Evolutionary conservation across 1,140 invertebrate species (phyloP).

Genomic region (Atta cephalotes): DNA sequence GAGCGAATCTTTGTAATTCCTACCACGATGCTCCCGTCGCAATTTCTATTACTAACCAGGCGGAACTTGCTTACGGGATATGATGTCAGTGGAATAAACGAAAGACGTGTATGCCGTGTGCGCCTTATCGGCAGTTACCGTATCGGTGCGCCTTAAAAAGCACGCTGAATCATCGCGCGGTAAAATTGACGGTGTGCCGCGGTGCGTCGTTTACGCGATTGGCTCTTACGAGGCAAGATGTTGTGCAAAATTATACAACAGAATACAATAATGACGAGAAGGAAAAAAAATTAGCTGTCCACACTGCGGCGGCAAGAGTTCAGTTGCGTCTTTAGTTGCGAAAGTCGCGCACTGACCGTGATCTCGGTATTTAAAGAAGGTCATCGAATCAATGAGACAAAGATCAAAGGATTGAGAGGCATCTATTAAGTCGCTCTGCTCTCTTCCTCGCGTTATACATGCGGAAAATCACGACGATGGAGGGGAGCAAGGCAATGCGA

Average conservation of each 20-base stretch:
- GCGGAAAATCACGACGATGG: conserved; percentile 66
- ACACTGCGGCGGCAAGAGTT: background rate
- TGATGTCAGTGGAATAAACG: conserved; percentile 47
- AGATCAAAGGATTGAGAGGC: conserved; percentile 55
- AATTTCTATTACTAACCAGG: conserved; percentile 27
- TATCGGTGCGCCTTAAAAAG: conserved; percentile 58
- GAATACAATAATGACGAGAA: background rate
- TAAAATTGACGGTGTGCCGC: conserved; percentile 42
- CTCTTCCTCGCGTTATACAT: conserved; percentile 49
- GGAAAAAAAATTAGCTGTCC: background rate
- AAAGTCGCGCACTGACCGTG: background rate
- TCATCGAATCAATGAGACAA: conserved; percentile 60
- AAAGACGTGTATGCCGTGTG: conserved; percentile 8
- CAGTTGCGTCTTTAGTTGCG: background rate
- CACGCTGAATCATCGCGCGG: conserved; percentile 52
- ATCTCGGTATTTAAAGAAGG: conserved; percentile 17
- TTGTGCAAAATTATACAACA: conserved; percentile 1
- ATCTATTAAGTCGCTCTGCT: conserved; percentile 55
- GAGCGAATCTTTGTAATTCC: background rate
- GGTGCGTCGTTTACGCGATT: background rate
- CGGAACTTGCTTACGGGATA: conserved; percentile 51
- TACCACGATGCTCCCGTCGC: background rate
- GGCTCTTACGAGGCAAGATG: background rate
- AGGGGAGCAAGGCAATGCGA: background rate
- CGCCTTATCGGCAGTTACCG: conserved; percentile 46